These are phyloP conservation scores for Cynopterus sphinx DNA, from an alignment of 2,797 vertebrate genomes.

Conservation along the genomic window DNA sequence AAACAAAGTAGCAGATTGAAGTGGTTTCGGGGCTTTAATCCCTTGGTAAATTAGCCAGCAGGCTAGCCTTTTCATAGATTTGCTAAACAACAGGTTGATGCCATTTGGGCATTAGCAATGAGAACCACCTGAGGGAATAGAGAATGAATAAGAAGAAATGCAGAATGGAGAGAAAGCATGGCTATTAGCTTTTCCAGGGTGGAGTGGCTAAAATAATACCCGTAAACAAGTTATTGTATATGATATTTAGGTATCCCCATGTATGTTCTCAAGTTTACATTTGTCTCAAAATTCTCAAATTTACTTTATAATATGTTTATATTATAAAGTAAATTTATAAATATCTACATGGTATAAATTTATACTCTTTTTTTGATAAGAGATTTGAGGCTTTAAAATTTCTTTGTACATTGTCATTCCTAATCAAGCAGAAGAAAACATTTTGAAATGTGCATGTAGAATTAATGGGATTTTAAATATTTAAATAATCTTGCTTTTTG, in stretches of 20 bases:
- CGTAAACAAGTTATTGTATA: conserved; percentile 61
- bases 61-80: conserved; percentile 90
- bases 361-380: conserved; percentile 32
- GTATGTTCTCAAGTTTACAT: background rate
- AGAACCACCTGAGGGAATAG: conserved; percentile 86
- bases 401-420: conserved; percentile 16
- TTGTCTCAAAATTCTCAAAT: conserved; percentile 24
- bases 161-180: conserved; percentile 52
- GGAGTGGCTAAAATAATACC: conserved; percentile 35
- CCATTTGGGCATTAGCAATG: conserved; percentile 85
- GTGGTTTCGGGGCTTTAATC: conserved; percentile 92
- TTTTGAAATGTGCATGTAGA: conserved; percentile 3
- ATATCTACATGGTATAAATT: conserved; percentile 47
- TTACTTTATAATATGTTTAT: background rate
- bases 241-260: background rate
- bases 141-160: conserved; percentile 77
- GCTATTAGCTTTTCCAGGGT: conserved; percentile 54
- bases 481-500: conserved; percentile 56
- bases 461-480: conserved; percentile 46
- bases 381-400: conserved; percentile 45
- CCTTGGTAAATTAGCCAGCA: conserved; percentile 92
- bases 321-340: background rate
- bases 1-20: conserved; percentile 90
- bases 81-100: conserved; percentile 87
- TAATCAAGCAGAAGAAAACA: conserved; percentile 40